A percentile compares a stretch with the other conserved stretches of the same genome.
Evolutionary conservation across 2,113 vertebrate species (phyloP).

Genomic region (Microcebus ravelobensis): DNA sequence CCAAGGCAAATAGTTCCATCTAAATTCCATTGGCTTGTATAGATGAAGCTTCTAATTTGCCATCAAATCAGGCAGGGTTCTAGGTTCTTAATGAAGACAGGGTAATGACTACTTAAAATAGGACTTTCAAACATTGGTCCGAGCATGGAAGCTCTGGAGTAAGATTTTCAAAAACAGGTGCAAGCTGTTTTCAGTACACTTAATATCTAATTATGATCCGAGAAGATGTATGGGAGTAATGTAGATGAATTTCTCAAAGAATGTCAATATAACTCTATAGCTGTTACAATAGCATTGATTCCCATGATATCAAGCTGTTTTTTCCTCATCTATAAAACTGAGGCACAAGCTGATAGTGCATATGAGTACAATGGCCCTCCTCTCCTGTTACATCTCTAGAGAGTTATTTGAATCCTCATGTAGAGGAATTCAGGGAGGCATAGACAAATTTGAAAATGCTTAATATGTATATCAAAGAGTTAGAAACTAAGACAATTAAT

Average conservation of each 20-base stretch:
- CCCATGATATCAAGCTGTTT: not conserved
- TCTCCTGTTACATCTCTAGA: not conserved
- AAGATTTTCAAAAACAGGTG: not conserved
- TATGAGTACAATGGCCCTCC: not conserved
- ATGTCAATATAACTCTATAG: not conserved
- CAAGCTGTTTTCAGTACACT: not conserved
- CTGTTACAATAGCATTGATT: not conserved
- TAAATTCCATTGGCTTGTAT: not conserved
- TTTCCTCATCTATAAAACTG: not conserved
- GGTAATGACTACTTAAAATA: not conserved
- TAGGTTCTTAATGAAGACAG: not conserved
- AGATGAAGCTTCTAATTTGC: not conserved
- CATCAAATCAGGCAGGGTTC: not conserved
- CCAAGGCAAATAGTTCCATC: not conserved
- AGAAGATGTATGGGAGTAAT: not conserved
- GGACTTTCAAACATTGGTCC: not conserved
- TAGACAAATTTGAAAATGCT: not conserved
- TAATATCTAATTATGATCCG: not conserved
- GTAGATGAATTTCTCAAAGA: not conserved
- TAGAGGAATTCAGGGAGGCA: not conserved
- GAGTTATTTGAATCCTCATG: not conserved
- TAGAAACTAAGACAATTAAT: not conserved
- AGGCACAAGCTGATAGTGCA: not conserved
- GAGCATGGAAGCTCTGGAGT: not conserved
- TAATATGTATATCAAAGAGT: not conserved